These are phyloP conservation scores for Palloptera scutellata DNA, from an alignment of 2,888 invertebrate genomes.

Conservation along the genomic window DNA sequence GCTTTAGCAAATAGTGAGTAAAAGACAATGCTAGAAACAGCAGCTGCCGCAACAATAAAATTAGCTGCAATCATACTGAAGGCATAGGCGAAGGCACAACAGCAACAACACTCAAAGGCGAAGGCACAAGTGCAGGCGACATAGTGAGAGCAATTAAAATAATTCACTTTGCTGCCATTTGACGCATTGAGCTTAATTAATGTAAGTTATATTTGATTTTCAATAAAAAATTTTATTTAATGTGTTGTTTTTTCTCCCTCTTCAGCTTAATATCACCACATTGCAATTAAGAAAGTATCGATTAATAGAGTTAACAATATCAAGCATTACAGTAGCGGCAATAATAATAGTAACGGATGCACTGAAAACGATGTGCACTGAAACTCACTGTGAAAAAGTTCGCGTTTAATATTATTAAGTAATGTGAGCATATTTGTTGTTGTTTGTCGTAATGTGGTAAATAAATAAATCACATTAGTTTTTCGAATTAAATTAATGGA, in stretches of 20 bases:
- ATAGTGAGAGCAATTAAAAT: no score
- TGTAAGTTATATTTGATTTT: no score
- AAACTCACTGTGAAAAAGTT: constrained; percentile 52
- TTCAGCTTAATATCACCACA: not conserved
- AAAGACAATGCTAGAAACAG: no score
- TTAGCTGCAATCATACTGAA: no score
- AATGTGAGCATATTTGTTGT: constrained; percentile 37
- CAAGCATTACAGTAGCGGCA: constrained; percentile 21
- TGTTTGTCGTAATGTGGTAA: not conserved
- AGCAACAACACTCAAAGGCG: no score
- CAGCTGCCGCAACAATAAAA: no score
- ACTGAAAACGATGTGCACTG: not conserved
- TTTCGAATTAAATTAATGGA: not conserved
- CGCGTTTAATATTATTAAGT: constrained; percentile 50
- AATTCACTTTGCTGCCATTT: no score
- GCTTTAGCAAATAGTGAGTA: no score
- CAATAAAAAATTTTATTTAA: constrained; percentile 8
- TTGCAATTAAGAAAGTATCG: not conserved
- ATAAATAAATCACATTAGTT: not conserved
- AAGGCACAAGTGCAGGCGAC: no score
- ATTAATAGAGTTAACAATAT: not conserved
- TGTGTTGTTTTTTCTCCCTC: not conserved
- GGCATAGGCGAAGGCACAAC: no score
- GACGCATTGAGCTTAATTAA: no score
- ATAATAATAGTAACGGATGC: constrained; percentile 23